phyloP scores from a whole-genome alignment of 2,888 invertebrate species.

The Ectemnius lituratus region DNA sequence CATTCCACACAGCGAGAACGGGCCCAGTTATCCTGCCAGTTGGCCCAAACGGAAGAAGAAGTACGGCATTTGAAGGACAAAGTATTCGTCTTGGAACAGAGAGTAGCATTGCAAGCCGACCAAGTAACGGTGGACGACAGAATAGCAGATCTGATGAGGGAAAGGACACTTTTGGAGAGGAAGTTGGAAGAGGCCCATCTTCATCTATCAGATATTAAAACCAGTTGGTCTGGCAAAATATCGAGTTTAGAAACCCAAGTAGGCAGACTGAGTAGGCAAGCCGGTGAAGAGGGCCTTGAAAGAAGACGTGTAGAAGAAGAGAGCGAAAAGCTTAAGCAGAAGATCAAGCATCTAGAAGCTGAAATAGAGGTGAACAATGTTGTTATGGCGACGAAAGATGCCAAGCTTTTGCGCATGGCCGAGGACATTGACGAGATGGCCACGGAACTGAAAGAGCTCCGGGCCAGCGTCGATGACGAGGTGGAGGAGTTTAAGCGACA shows the following conservation, averaged over 20 bases:
- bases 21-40: constrained; percentile 83
- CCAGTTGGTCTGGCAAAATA: constrained; percentile 95
- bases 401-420: constrained; percentile 85
- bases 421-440: constrained; percentile 87
- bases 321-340: constrained; percentile 83
- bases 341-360: constrained; percentile 82
- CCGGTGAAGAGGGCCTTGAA: constrained; percentile 90
- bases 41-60: constrained; percentile 87
- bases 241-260: constrained; percentile 93
- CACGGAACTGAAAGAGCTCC: constrained; percentile 81
- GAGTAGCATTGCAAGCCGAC: constrained; percentile 75
- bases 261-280: constrained; percentile 89
- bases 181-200: constrained; percentile 91
- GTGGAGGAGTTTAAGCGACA: constrained; percentile 76
- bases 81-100: constrained; percentile 79
- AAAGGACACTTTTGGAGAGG: constrained; percentile 85
- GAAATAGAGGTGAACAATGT: constrained; percentile 84
- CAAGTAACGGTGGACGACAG: constrained; percentile 79
- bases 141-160: constrained; percentile 81
- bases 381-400: constrained; percentile 84
- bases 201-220: constrained; percentile 93
- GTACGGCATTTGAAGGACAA: constrained; percentile 85
- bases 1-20: constrained; percentile 87
- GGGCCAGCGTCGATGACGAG: constrained; percentile 76
- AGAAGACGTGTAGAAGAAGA: constrained; percentile 86